phyloP scores from a whole-genome alignment of 2,888 invertebrate species.

The Eupithecia insigniata region DNA sequence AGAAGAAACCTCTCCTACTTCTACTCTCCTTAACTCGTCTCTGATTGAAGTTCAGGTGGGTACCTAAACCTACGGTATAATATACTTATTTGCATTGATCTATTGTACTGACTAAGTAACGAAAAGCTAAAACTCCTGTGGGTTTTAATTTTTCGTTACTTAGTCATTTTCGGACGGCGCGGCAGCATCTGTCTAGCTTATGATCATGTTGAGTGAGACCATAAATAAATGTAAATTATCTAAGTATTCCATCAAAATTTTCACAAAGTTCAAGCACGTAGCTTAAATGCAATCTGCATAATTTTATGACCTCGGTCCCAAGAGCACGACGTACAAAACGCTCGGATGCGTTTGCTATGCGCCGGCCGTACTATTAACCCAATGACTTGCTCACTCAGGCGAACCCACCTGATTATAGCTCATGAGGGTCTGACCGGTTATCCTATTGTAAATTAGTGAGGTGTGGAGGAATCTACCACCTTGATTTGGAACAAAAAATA shows the following conservation, averaged over 20 bases:
- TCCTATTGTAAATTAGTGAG: background rate
- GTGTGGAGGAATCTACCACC: background rate
- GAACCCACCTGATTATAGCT: constrained; percentile 52
- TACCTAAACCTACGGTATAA: background rate
- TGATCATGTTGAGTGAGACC: background rate
- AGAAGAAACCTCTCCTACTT: background rate
- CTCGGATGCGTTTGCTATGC: constrained; percentile 59
- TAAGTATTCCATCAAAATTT: constrained; percentile 10
- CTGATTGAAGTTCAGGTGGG: background rate
- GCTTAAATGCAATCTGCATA: constrained; percentile 19
- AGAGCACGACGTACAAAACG: constrained; percentile 42
- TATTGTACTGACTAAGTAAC: too few species aligned
- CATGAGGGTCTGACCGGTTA: constrained; percentile 5
- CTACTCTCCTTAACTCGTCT: background rate
- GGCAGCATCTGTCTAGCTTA: background rate
- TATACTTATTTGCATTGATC: too few species aligned
- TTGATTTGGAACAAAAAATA: background rate
- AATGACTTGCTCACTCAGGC: constrained; percentile 77
- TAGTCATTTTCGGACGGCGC: background rate
- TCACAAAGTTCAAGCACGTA: constrained; percentile 16
- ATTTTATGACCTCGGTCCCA: constrained; percentile 35
- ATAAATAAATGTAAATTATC: background rate
- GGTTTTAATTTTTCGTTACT: too few species aligned
- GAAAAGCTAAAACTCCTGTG: too few species aligned
- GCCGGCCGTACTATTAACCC: constrained; percentile 76